Base-by-base conservation (phyloP, 2,113 vertebrate genomes). In the Phoenicopterus ruber region DNA sequence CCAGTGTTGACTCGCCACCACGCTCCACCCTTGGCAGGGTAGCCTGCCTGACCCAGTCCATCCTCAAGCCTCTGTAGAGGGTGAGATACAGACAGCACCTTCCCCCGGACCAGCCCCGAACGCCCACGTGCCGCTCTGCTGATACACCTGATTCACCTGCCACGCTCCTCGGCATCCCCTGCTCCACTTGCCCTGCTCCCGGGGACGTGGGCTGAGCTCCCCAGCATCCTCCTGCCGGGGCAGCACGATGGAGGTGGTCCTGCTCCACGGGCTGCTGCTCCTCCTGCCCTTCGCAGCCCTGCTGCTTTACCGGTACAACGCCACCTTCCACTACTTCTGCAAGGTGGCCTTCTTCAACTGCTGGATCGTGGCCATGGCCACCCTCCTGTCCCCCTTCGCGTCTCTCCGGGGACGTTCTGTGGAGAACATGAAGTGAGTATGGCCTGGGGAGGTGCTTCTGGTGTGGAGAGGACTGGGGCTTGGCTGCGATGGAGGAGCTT, bases 341-440 rank as follows among this genome's bases (percentile, higher is more conserved):
- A 96, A 91, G 66, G 8, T 97, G 73, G 78, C 84, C 15, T 95
- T 97, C n/a, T 95, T 97, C 82, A 79, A 96, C 89, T 67, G 61
- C 87, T 97, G 96, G 96, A 9, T 97, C 0, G 8, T 84, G 65
- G 28, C 47, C 47, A 7, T 24, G 73, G 65, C 95, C 78, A 96
- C 89, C 25, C n/a, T 97, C 34, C 78, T 97, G 65, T 89, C 84
- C 34, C 96, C 96, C 11, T 5, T 91, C 0, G 95, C 9, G 0
- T 86, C 93, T 59, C 2, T 94, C 49, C 86, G 98, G 61, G 98
- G 98, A 17, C 98, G 98, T 55, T 98, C 98, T 0, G 98, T 98
- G 24, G 96, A 98, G 95, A 98, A 98, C 88, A 98, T 98, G 98
- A 98, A 97, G 98, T 98, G 87, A 98, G 98, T 82, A 65, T 0